Percentiles rank a stretch among this genome's conserved stretches.
Conservation (phyloP, 2,113 vertebrate species). For the Urocolius indicus region DNA sequence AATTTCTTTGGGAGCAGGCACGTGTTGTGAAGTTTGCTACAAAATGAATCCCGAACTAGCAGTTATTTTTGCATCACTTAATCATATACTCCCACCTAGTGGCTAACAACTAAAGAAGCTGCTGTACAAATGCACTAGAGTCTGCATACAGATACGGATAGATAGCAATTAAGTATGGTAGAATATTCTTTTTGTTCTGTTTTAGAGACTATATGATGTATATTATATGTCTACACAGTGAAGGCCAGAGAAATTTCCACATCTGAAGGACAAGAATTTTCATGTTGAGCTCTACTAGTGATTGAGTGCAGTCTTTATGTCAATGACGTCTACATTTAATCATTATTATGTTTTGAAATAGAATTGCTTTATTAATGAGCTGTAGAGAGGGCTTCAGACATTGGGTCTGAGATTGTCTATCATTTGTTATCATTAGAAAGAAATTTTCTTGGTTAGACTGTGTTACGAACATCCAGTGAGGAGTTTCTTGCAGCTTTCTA, state of each 20-base stretch:
- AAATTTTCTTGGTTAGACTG: not conserved
- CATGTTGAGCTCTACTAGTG: not conserved
- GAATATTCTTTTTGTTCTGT: not conserved
- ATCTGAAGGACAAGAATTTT: not conserved
- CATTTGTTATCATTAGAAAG: not conserved
- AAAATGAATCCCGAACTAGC: not conserved
- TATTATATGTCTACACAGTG: not conserved
- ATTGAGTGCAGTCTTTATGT: not conserved
- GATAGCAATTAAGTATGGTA: not conserved
- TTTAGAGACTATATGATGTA: not conserved
- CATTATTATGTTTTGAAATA: rapidly evolving
- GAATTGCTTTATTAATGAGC: not conserved
- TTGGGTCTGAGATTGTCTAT: not conserved
- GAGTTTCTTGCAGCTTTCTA: not conserved
- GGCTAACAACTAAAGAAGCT: not conserved
- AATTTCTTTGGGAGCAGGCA: not conserved
- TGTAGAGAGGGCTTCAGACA: not conserved
- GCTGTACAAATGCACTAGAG: rapidly evolving
- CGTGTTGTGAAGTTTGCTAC: not conserved
- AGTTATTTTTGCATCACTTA: not conserved
- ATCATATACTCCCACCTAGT: constrained; percentile 49
- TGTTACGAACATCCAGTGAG: not conserved
- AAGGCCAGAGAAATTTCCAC: not conserved
- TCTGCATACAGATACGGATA: not conserved
- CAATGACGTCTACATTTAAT: not conserved